phyloP scores from a whole-genome alignment of 2,797 vertebrate species.

The Pangasius sanitwongsei region DNA sequence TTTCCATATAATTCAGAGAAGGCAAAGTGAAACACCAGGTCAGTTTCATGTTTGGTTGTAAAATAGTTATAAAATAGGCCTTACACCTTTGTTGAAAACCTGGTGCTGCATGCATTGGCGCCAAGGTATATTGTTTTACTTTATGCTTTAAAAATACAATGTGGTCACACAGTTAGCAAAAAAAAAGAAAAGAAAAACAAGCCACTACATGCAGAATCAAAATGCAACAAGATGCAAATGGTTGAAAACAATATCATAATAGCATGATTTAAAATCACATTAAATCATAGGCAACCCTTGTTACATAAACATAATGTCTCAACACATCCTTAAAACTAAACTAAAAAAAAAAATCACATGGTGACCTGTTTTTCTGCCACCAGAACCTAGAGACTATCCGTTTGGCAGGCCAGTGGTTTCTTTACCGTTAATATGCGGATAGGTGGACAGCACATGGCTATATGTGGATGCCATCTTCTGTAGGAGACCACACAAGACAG shows the following conservation, averaged over 20 bases:
- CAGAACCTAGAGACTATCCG: conserved; percentile 21
- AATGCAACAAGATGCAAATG: neutral
- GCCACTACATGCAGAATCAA: neutral
- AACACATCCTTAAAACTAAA: conserved; percentile 46
- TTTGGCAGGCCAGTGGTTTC: conserved; percentile 29
- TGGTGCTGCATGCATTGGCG: neutral
- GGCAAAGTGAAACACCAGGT: neutral
- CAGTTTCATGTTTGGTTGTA: neutral
- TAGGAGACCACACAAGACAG: conserved; percentile 50
- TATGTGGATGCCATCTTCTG: conserved; percentile 41
- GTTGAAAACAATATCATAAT: neutral
- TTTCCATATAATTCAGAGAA: neutral
- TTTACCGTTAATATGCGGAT: conserved; percentile 14
- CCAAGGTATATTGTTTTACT: neutral
- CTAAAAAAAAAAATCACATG: conserved; percentile 30
- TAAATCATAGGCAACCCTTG: neutral
- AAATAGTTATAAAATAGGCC: neutral
- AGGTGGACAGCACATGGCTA: conserved; percentile 34
- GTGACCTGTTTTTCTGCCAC: conserved; percentile 30
- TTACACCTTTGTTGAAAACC: neutral
- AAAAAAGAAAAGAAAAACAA: neutral
- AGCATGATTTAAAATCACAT: neutral
- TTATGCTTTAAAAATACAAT: neutral
- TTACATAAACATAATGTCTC: conserved; percentile 38
- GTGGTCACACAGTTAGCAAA: neutral